Base-by-base conservation (phyloP, 2,888 invertebrate genomes). In the Plusia festucae region DNA sequence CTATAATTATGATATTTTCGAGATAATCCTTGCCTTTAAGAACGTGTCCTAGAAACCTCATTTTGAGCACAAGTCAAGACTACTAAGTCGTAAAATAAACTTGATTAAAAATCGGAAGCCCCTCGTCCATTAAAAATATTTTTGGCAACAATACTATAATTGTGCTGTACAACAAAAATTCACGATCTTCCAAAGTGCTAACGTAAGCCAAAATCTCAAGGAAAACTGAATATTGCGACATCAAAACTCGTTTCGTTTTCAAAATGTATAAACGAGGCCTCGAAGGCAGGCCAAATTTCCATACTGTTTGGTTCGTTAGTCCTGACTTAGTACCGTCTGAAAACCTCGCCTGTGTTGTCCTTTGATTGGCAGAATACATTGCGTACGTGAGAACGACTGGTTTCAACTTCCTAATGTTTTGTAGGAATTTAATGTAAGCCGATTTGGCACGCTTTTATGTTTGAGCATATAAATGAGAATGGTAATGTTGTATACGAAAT, bases 281-380 rank as follows among this genome's bases (percentile, higher is more conserved):
- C 81, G 82, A 77, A 80, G 75, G 67, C 60, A 60, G 40, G 13
- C 60, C 44, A 55, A 59, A 82, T 80, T 82, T 75, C 80, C 82
- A 82, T 80, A 82, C 78, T 73, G 81, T 82, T 75, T 77, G 81
- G 82, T 80, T 80, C 82, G 80, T 80, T 82, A 80, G 81, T 60
- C 56, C 51, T 75, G 75, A 74, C 81, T 80, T 82, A 80, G 75
- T 70, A 66, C 64, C 18, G 44, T 63, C 73, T 62, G 71, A 72
- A 82, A 82, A 69, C 53, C 60, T 60, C 46, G 65, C 44, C 67
- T 58, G 49, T 62, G 58, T 55, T 64, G 62, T 74, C 71, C 66
- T 82, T 71, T 80, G 81, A 79, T 79, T 79, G 74, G 60, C 46
- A 53, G 66, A 71, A 77, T 68, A 79, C 53, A 71, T 70, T 70